phyloP scores from a whole-genome alignment of 2,113 vertebrate genomes.

The Aythya baeri region DNA sequence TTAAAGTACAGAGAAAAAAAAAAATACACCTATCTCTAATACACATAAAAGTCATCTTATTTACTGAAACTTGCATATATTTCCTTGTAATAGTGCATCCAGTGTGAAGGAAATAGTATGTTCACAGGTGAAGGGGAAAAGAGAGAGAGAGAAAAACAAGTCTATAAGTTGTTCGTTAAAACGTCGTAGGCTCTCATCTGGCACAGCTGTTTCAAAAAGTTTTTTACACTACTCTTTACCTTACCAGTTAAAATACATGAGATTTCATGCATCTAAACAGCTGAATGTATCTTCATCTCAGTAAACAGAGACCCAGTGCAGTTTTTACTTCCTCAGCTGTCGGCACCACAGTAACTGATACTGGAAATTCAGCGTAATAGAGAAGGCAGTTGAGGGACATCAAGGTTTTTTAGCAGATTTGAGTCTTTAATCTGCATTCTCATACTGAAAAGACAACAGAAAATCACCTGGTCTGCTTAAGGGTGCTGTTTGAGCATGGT shows the following conservation, averaged over 20 bases:
- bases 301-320: neutral
- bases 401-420: too few species aligned
- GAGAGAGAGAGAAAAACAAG: rapidly evolving
- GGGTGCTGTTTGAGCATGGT: neutral
- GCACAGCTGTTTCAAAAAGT: neutral
- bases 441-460: neutral
- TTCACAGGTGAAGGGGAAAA: neutral
- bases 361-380: neutral
- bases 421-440: neutral
- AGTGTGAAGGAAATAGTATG: neutral
- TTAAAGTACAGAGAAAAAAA: neutral
- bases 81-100: neutral
- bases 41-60: neutral
- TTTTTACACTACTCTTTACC: neutral
- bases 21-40: neutral
- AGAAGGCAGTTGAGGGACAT: neutral
- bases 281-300: neutral
- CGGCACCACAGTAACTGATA: neutral
- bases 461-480: neutral
- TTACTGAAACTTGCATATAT: neutral
- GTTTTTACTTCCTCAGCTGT: neutral
- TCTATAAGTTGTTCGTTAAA: neutral
- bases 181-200: neutral
- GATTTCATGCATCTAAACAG: neutral
- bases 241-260: neutral